Evolutionary conservation across 2,888 invertebrate species (phyloP).

Genomic region (Netelia virgata): DNA sequence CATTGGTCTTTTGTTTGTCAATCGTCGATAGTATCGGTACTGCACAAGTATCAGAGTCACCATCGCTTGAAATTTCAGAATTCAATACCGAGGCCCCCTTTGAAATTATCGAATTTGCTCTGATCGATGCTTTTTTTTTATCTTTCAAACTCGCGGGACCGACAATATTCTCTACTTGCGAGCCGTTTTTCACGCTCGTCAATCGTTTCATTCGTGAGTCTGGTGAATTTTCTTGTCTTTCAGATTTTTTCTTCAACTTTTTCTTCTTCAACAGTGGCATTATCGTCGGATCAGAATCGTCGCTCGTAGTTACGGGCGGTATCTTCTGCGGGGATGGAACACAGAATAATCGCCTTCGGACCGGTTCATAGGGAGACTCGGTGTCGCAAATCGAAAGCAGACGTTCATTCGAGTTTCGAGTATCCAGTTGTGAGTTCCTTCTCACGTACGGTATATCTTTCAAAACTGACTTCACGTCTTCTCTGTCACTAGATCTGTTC

Average conservation of each 20-base stretch:
- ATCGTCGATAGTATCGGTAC: background rate
- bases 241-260: background rate
- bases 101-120: background rate
- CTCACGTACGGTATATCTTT: slow-evolving; percentile 63
- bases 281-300: slow-evolving; percentile 11
- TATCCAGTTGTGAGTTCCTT: slow-evolving; percentile 47
- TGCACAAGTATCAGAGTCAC: background rate
- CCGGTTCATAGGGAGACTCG: slow-evolving; percentile 49
- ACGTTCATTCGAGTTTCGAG: slow-evolving; percentile 47
- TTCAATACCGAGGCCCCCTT: background rate
- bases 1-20: background rate
- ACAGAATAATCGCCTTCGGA: background rate
- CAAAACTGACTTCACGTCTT: slow-evolving; percentile 45
- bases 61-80: slow-evolving; percentile 17
- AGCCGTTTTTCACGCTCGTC: background rate
- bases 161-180: background rate
- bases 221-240: background rate
- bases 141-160: background rate
- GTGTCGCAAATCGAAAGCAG: slow-evolving; percentile 68
- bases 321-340: background rate
- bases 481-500: slow-evolving; percentile 64
- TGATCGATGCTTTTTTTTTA: background rate
- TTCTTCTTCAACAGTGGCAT: background rate
- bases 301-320: background rate
- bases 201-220: background rate